Evolutionary conservation across 2,888 invertebrate species (phyloP), one percentile per base, ranked within the genome.

Genomic region (Synergus gifuensis): DNA sequence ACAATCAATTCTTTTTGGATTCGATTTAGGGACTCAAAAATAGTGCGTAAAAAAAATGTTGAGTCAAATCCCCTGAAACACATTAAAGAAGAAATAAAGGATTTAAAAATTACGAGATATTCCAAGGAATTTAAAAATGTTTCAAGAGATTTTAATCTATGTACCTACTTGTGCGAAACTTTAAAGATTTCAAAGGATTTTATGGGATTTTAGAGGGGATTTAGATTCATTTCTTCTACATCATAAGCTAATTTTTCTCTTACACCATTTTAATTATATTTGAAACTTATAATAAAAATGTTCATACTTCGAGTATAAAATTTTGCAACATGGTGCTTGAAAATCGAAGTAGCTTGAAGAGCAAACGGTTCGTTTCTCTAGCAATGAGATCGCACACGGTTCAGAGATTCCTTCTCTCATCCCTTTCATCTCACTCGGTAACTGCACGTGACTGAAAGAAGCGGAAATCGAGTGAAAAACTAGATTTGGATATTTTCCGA

Each of bases 401-500:
- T 14, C 69, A 73, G 69, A 4, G 36, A 54, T 36, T 73, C 49
- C 16, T 73, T 54, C 49, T 36, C 36, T 73, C 69, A 73, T 73
- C 54, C 54, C 54, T 73, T 73, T 73, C 69, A 73, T 73, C 69
- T 73, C 11, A 73, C 16, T 73, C 69, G 36, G 49, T 73, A 73
- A 73, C 54, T 73, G 49, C 49, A 73, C 54, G 69, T 73, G 54
- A 73, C 69, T 73, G 49, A 73, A 54, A 54, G 69, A 40, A 73
- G 49, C 69, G 69, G 69, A 73, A 73, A 73, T 73, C 49, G 54
- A 73, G 28, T 73, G 54, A 73, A 36, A 73, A 73, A 73, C 69
- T 28, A 73, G 69, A 73, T 73, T 73, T 73, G 49, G 69, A 73
- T 73, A 73, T 36, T 73, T 73, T 46, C 16, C 69, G 69, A 73